phyloP scores from a whole-genome alignment of 2,888 invertebrate genomes.

The Pediacus dermestoides region DNA sequence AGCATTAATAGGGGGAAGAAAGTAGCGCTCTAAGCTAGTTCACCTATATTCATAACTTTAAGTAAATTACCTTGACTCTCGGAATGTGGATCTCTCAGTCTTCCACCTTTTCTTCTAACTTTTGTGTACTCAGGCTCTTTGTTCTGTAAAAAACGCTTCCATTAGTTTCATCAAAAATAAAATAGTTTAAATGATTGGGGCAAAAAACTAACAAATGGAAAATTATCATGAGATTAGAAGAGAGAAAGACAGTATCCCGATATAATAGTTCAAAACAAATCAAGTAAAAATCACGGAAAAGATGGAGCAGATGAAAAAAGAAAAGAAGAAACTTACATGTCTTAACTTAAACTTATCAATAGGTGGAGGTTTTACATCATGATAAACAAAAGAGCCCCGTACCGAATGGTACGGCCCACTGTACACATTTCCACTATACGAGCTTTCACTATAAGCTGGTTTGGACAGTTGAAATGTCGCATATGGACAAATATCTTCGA shows the following conservation, averaged over 20 bases:
- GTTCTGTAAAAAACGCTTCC: constrained; percentile 56
- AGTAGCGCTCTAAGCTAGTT: neutral
- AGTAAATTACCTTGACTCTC: constrained; percentile 71
- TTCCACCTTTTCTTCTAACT: constrained; percentile 76
- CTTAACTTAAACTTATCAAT: constrained; percentile 72
- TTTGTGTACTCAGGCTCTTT: constrained; percentile 82
- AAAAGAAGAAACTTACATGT: constrained; percentile 56
- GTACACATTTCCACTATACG: constrained; percentile 85
- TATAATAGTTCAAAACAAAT: constrained; percentile 14
- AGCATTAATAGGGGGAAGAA: no score
- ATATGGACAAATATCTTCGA: constrained; percentile 90
- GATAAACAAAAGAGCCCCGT: constrained; percentile 83
- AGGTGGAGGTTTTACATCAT: constrained; percentile 75
- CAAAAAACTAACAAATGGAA: constrained; percentile 2
- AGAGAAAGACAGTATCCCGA: no score
- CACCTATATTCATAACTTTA: constrained; percentile 1
- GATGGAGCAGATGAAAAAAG: constrained; percentile 17
- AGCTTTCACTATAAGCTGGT: constrained; percentile 78
- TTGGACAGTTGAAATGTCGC: constrained; percentile 89
- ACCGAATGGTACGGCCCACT: constrained; percentile 85
- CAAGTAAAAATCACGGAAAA: constrained; percentile 13
- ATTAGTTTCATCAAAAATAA: constrained; percentile 9
- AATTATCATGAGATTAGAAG: neutral
- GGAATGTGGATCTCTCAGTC: constrained; percentile 75
- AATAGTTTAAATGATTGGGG: no score